These are phyloP conservation scores for Spisula subtruncata DNA, from an alignment of 2,888 invertebrate species.

Conservation along the genomic window DNA sequence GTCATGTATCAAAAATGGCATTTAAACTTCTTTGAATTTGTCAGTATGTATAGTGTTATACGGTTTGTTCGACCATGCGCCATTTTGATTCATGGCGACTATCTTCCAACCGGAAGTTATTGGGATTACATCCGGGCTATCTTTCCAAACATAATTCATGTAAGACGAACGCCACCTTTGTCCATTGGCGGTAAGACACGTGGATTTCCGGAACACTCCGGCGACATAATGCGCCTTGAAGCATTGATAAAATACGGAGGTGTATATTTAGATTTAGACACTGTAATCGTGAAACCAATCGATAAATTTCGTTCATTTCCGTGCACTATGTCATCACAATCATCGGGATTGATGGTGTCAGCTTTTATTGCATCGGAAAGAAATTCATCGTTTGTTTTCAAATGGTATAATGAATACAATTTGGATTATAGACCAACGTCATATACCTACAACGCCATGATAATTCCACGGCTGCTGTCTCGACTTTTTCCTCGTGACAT, in stretches of 20 bases:
- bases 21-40: conserved; percentile 65
- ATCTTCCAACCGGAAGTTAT: conserved; percentile 69
- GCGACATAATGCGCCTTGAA: conserved; percentile 73
- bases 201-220: conserved; percentile 64
- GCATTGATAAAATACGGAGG: conserved; percentile 45
- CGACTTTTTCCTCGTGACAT: neutral
- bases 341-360: conserved; percentile 25
- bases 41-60: conserved; percentile 74
- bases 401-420: conserved; percentile 50
- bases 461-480: conserved; percentile 25
- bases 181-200: conserved; percentile 64
- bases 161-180: conserved; percentile 53
- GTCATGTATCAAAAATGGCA: conserved; percentile 60
- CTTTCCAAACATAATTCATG: conserved; percentile 69
- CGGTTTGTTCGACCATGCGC: conserved; percentile 73
- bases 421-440: conserved; percentile 26
- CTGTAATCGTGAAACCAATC: conserved; percentile 36
- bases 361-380: conserved; percentile 49
- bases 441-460: conserved; percentile 50
- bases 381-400: conserved; percentile 52
- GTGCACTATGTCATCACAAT: conserved; percentile 30
- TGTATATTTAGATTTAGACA: conserved; percentile 50
- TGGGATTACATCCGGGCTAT: conserved; percentile 70
- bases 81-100: conserved; percentile 73
- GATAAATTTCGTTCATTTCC: conserved; percentile 28